Conservation (phyloP, 2,797 vertebrate genomes). For the Apodemus agrarius region DNA sequence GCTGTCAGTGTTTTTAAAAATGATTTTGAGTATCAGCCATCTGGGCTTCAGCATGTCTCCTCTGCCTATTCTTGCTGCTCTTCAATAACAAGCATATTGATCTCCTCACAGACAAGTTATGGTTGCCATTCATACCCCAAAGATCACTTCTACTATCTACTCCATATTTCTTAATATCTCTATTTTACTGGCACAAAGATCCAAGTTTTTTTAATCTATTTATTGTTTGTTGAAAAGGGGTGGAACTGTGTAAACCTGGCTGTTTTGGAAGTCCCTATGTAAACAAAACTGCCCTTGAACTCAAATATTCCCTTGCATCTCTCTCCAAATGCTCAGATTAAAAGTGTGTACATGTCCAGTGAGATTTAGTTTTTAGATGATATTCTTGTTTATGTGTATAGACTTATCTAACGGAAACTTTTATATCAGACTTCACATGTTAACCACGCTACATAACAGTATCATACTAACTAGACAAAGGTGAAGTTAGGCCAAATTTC, state of each 20-base stretch:
- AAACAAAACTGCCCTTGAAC: background rate
- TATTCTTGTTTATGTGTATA: background rate
- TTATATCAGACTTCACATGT: background rate
- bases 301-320: background rate
- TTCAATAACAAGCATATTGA: background rate
- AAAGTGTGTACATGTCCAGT: background rate
- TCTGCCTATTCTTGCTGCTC: background rate
- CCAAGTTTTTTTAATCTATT: background rate
- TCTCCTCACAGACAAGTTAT: accelerated
- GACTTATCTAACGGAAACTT: background rate
- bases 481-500: background rate
- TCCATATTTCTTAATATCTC: background rate
- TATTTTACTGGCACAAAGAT: background rate
- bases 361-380: background rate
- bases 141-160: background rate
- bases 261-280: background rate
- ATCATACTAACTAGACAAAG: background rate
- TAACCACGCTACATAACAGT: background rate
- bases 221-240: background rate
- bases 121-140: background rate
- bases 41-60: background rate
- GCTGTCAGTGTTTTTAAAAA: background rate
- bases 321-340: background rate
- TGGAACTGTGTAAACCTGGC: background rate
- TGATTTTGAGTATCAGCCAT: background rate